Base-by-base conservation (phyloP, 2,888 invertebrate species). In the Drosophila anomalata region DNA sequence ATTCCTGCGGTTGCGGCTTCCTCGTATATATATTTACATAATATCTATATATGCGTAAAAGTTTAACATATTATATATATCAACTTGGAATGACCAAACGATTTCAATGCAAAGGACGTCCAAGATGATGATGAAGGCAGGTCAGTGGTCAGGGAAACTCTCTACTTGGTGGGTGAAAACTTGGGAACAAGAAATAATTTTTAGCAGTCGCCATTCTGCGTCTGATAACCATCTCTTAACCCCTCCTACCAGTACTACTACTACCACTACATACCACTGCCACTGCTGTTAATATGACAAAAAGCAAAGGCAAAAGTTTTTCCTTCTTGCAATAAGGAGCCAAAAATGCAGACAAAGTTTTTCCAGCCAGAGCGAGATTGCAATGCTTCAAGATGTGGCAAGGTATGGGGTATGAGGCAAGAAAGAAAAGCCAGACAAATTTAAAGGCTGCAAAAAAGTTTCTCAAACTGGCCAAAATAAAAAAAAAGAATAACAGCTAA, bases 231-330 rank as follows among this genome's bases (percentile, higher is more conserved):
- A 51, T 47, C 44, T 24, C 44, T 29, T 24, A 22, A 26, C 31
- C 6, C 36, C 11, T 24, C 2, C 39, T 41, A 47, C 56, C 6
- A 14, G 26, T 24, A 26, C 67, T 63, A 53, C 78, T n/a, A 36
- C 36, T 36, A 7, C 36, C n/a, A 36, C 36, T 29, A 8, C 22
- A 24, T n/a, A n/a, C 36, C 36, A 36, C 36, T 36, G 44, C 20
- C 33, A n/a, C 41, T 75, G 81, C 89, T 88, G 82, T 85, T 79
- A 80, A 84, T 88, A 88, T 82, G 77, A 83, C 82, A 83, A 83
- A 83, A 83, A 82, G 76, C 79, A 85, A 71, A 65, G 62, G 69
- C 55, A 76, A 87, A 82, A 87, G 70, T 82, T 82, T 62, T 81
- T 53, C 65, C 51, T 54, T 33, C 58, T 71, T 57, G 63, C 66